Evolutionary conservation across 2,797 vertebrate species (phyloP).

Genomic region (Euphonia xanthogaster): DNA sequence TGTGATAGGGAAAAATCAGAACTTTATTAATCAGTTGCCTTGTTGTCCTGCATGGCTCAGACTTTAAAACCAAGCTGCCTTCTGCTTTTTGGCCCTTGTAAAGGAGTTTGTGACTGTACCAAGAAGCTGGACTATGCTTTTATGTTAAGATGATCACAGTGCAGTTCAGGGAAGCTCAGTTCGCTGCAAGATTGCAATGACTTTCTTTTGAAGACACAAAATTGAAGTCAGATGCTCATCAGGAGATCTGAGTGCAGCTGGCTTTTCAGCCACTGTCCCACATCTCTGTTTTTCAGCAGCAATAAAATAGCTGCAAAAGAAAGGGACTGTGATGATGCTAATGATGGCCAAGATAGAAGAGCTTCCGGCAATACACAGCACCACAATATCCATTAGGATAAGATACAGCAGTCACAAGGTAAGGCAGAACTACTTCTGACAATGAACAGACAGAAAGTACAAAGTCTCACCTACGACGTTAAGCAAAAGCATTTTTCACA

Average conservation of each 20-base stretch:
- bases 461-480: background rate
- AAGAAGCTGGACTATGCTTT: background rate
- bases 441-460: background rate
- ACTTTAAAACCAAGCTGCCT: background rate
- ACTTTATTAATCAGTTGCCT: background rate
- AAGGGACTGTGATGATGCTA: background rate
- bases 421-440: background rate
- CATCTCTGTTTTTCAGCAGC: background rate
- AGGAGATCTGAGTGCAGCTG: background rate
- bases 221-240: background rate
- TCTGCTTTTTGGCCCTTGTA: background rate
- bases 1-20: background rate
- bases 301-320: background rate
- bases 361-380: background rate
- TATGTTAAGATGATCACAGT: background rate
- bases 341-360: background rate
- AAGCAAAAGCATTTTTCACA: background rate
- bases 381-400: background rate
- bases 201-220: background rate
- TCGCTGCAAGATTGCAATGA: background rate
- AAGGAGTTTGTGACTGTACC: background rate
- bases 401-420: background rate
- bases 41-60: background rate
- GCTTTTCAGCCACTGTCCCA: background rate
- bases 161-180: background rate